Conservation (phyloP, 2,113 vertebrate genomes). For the Grus americana region DNA sequence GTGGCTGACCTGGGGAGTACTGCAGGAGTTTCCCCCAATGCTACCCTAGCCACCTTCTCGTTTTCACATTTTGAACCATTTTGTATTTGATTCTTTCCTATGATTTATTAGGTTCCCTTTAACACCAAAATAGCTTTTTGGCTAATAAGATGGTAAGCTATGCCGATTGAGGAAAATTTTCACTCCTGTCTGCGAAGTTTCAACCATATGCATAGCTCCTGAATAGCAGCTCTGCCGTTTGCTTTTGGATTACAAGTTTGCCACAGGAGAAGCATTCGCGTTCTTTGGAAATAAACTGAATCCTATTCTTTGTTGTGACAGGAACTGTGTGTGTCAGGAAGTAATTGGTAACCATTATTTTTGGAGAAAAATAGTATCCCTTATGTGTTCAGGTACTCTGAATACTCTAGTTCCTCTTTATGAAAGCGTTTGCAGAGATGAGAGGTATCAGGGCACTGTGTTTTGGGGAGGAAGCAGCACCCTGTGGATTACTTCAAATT, state of each 20-base stretch:
- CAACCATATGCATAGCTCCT: not conserved
- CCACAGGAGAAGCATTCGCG: not conserved
- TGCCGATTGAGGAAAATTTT: not conserved
- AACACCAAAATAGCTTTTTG: not conserved
- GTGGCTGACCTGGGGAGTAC: not conserved
- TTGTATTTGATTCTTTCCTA: not conserved
- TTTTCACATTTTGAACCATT: not conserved
- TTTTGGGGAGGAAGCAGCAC: not conserved
- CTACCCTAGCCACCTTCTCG: not conserved
- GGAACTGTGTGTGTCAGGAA: not conserved
- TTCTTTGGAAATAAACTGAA: not conserved
- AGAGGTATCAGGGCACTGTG: not conserved
- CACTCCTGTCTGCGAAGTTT: not conserved
- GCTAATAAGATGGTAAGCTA: not conserved
- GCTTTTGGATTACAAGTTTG: not conserved
- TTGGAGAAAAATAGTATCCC: not conserved
- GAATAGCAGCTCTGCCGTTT: not conserved
- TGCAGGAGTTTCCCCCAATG: not conserved
- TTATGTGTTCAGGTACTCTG: not conserved
- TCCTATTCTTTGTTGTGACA: not conserved
- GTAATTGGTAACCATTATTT: not conserved
- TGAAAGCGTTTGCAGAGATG: not conserved
- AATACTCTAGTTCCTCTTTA: not conserved
- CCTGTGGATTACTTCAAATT: not conserved
- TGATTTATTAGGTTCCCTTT: not conserved